Evolutionary conservation across 92 coral and sea anemone species (phyloP).

Genomic region (Galaxea fascicularis): DNA sequence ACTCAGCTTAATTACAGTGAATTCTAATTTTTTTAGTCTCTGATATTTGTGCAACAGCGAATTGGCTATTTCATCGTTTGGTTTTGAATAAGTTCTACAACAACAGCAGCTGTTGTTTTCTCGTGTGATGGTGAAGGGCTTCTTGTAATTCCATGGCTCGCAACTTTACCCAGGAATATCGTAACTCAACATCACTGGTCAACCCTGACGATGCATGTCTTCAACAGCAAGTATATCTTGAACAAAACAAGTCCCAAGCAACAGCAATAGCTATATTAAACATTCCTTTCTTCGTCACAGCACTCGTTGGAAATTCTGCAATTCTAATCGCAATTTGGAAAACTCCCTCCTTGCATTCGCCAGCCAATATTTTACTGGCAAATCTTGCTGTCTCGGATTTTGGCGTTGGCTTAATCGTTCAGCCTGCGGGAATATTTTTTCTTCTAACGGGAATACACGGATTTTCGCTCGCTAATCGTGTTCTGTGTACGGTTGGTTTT

Average conservation of each 20-base stretch:
- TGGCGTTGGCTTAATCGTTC: background rate
- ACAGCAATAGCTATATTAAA: background rate
- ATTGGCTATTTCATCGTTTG: no score
- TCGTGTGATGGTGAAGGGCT: background rate
- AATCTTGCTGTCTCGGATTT: conserved; percentile 5
- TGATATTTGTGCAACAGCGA: no score
- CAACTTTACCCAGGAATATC: background rate
- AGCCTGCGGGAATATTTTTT: background rate
- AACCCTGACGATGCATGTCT: background rate
- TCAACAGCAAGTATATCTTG: background rate
- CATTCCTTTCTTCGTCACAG: background rate
- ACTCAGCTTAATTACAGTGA: no score
- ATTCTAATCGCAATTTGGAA: background rate
- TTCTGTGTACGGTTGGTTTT: background rate
- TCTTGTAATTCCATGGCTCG: background rate
- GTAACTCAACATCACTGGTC: background rate
- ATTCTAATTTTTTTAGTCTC: no score
- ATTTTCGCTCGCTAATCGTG: background rate
- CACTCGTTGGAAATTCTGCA: background rate
- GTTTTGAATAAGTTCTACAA: no score
- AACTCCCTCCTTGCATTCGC: background rate
- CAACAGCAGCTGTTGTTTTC: background rate
- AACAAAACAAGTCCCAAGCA: background rate
- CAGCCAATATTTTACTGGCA: background rate
- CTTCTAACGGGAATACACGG: background rate